Evolutionary conservation across 2,888 invertebrate genomes (phyloP).

Genomic region (Eutolmus rufibarbis): DNA sequence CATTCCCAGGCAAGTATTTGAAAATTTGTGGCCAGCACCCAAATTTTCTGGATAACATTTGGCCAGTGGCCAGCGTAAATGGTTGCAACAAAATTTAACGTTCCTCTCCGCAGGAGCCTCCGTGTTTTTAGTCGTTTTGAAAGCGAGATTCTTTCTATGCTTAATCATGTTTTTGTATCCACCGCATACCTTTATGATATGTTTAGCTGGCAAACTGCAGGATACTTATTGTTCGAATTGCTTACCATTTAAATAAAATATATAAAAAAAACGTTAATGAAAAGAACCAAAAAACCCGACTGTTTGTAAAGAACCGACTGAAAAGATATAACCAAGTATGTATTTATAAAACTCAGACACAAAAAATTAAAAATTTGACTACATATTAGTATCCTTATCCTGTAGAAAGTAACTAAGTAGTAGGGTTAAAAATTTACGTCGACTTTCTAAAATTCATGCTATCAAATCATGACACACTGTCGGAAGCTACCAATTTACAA

Average conservation of each 20-base stretch:
- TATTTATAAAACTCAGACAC: too few relatives aligned
- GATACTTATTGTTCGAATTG: not conserved
- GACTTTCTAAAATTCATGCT: too few relatives aligned
- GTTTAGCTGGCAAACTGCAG: not conserved
- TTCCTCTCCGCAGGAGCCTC: not conserved
- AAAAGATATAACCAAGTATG: too few relatives aligned
- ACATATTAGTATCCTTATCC: too few relatives aligned
- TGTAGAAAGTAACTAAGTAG: too few relatives aligned
- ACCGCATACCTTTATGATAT: not conserved
- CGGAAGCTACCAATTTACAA: too few relatives aligned
- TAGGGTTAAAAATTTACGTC: too few relatives aligned
- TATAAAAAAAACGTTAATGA: too few relatives aligned
- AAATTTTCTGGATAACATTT: not conserved
- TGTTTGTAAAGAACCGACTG: too few relatives aligned
- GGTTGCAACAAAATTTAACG: conserved; percentile 12
- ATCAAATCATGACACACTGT: too few relatives aligned
- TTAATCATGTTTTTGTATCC: not conserved
- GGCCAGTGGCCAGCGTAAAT: conserved; percentile 10
- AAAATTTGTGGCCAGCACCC: conserved; percentile 17
- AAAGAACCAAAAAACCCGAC: too few relatives aligned
- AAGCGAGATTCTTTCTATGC: not conserved
- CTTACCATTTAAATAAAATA: not conserved
- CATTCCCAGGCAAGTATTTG: conserved; percentile 10
- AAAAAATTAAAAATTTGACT: too few relatives aligned
- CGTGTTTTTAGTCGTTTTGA: not conserved